These are phyloP conservation scores for Thryonomys swinderianus DNA, from an alignment of 2,113 vertebrate genomes.

Conservation along the genomic window DNA sequence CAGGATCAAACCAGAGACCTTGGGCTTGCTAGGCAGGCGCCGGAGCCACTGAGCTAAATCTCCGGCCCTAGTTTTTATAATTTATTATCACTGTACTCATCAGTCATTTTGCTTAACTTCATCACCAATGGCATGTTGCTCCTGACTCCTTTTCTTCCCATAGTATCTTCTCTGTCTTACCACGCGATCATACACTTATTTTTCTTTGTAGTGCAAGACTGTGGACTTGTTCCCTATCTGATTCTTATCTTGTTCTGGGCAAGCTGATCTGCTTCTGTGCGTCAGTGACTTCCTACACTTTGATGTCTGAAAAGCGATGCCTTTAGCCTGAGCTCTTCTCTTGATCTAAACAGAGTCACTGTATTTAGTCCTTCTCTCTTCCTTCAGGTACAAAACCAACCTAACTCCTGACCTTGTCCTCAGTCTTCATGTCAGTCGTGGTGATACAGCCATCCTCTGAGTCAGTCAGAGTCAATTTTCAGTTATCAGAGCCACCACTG, in stretches of 20 bases:
- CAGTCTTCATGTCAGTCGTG: background rate
- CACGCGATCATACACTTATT: background rate
- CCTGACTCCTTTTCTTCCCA: background rate
- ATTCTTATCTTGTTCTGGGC: background rate
- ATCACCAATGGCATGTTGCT: background rate
- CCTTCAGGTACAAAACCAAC: background rate
- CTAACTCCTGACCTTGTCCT: background rate
- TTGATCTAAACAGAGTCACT: background rate
- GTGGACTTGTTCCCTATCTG: background rate
- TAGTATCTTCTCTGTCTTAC: background rate
- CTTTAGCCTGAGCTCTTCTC: background rate
- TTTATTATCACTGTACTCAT: background rate
- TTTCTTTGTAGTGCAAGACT: background rate
- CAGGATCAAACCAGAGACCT: too few species aligned
- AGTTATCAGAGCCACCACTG: background rate
- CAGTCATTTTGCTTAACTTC: background rate
- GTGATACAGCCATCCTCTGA: background rate
- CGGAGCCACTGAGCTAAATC: too few species aligned
- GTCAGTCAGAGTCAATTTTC: background rate
- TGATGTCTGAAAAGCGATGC: background rate
- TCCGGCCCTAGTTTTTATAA: too few species aligned
- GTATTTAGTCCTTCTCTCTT: background rate
- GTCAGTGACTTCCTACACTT: background rate
- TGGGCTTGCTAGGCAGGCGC: too few species aligned
- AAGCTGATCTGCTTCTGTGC: background rate